Conservation (phyloP, 30 jellyfish, hydroid and myxozoan species). For the Sanderia malayensis region DNA sequence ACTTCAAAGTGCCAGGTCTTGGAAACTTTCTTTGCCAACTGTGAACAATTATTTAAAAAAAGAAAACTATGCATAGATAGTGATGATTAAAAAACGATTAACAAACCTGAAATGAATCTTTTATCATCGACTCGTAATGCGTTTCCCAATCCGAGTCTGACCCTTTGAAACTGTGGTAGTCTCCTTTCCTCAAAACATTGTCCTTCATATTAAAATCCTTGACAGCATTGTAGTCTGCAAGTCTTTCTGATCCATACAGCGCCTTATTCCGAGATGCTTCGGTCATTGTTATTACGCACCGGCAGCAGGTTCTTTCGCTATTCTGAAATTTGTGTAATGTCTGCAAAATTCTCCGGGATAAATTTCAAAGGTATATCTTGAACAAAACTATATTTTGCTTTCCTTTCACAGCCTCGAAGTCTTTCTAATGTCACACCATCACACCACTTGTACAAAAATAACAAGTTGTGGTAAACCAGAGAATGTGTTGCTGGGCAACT, state of each 20-base stretch:
- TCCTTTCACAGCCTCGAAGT: background rate
- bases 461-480: conserved; percentile 4
- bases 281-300: background rate
- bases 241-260: conserved; percentile 25
- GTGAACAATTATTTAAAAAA: too few relatives aligned
- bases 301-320: too few relatives aligned
- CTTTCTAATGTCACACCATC: background rate
- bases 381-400: too few relatives aligned
- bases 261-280: background rate
- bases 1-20: too few relatives aligned
- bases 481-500: conserved; percentile 1
- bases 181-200: conserved; percentile 20
- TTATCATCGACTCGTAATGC: conserved; percentile 11
- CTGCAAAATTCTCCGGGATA: too few relatives aligned
- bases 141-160: conserved; percentile 23
- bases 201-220: conserved; percentile 14
- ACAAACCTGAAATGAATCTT: background rate
- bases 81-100: too few relatives aligned
- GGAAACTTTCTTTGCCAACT: too few relatives aligned
- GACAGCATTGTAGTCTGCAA: conserved; percentile 15
- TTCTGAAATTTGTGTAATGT: too few relatives aligned
- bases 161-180: background rate
- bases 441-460: background rate
- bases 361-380: too few relatives aligned
- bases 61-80: too few relatives aligned